Conservation (phyloP, 2,797 vertebrate genomes). For the Alfaro cultratus region DNA sequence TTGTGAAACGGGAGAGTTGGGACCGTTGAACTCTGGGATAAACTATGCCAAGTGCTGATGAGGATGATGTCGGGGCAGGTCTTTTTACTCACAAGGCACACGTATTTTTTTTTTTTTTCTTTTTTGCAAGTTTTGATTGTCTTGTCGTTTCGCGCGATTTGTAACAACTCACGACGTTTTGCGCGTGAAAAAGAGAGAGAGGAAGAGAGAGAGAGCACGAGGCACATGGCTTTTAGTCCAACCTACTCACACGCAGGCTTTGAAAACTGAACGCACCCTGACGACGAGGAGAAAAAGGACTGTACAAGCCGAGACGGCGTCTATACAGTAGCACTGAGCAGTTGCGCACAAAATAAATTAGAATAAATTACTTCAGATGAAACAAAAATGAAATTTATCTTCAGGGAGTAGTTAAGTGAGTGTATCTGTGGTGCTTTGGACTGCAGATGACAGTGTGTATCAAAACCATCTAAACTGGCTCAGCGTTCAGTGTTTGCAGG, state of each 20-base stretch:
- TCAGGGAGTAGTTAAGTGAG: slow-evolving; percentile 66
- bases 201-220: slow-evolving; percentile 56
- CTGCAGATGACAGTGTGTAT: slow-evolving; percentile 40
- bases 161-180: slow-evolving; percentile 51
- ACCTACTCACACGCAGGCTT: slow-evolving; percentile 68
- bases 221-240: slow-evolving; percentile 77
- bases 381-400: slow-evolving; percentile 53
- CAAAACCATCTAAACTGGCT: slow-evolving; percentile 72
- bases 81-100: slow-evolving; percentile 79
- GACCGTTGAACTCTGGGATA: slow-evolving; percentile 50
- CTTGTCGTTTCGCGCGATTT: slow-evolving; percentile 56
- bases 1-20: slow-evolving; percentile 49
- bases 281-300: slow-evolving; percentile 55
- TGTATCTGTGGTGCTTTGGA: slow-evolving; percentile 23
- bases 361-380: slow-evolving; percentile 80
- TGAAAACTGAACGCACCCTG: slow-evolving; percentile 68
- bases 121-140: slow-evolving; percentile 73
- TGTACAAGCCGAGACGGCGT: slow-evolving; percentile 75
- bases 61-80: slow-evolving; percentile 56
- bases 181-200: slow-evolving; percentile 42
- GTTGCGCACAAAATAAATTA: slow-evolving; percentile 83
- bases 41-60: slow-evolving; percentile 51
- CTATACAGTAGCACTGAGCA: slow-evolving; percentile 81
- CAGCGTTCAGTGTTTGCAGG: slow-evolving; percentile 82
- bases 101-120: slow-evolving; percentile 59